A percentile compares a stretch with the other conserved stretches of the same genome.
Conservation (phyloP, 2,113 vertebrate species). For the Vulpes ferrilata region DNA sequence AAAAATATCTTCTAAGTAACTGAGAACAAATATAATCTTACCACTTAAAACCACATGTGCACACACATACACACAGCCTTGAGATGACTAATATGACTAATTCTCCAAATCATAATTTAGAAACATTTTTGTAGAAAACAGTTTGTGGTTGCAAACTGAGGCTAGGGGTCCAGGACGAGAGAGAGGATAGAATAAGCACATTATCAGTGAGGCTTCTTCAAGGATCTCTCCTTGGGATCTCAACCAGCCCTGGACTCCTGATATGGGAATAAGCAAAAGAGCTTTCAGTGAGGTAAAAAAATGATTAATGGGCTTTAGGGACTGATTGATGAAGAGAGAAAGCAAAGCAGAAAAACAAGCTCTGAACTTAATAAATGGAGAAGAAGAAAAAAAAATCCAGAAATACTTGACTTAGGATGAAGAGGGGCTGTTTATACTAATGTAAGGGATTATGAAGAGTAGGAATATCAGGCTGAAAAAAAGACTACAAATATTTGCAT, state of each 20-base stretch:
- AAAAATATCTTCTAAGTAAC: slow-evolving; percentile 57
- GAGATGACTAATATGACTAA: background rate
- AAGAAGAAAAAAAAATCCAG: slow-evolving; percentile 35
- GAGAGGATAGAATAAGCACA: background rate
- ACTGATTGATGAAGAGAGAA: slow-evolving; percentile 76
- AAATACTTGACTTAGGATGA: slow-evolving; percentile 68
- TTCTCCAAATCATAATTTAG: slow-evolving; percentile 15
- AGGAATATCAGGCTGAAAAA: slow-evolving; percentile 47
- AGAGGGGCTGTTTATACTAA: slow-evolving; percentile 49
- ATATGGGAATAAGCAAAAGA: slow-evolving; percentile 67
- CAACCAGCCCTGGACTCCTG: slow-evolving; percentile 16
- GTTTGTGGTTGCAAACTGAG: slow-evolving; percentile 43
- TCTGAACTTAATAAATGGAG: slow-evolving; percentile 70
- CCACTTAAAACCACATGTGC: background rate
- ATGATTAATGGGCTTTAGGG: slow-evolving; percentile 77
- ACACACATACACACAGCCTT: background rate
- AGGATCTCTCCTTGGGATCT: background rate
- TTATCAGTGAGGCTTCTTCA: background rate
- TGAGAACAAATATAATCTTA: slow-evolving; percentile 37
- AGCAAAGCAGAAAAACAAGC: slow-evolving; percentile 74
- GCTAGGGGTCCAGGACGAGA: background rate
- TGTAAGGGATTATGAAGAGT: slow-evolving; percentile 53
- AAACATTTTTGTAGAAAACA: slow-evolving; percentile 37
- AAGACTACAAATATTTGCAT: slow-evolving; percentile 47
- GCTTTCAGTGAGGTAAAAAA: slow-evolving; percentile 62